Conservation (phyloP, 1,140 invertebrate species). For the Ostrea edulis region DNA sequence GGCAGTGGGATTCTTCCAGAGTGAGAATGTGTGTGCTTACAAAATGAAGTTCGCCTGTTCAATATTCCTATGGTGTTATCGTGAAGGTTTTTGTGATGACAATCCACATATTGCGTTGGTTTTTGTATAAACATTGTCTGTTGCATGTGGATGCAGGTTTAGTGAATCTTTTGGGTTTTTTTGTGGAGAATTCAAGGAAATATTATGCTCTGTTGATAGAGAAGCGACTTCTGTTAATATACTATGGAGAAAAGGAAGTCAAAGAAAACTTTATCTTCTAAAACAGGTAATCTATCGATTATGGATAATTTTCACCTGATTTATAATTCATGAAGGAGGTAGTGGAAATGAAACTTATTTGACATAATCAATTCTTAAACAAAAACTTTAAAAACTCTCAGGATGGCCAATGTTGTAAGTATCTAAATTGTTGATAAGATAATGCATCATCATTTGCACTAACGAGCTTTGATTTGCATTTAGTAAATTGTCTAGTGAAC, state of each 20-base stretch:
- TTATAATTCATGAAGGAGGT: too few species aligned
- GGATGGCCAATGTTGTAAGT: too few species aligned
- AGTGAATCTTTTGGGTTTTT: not conserved
- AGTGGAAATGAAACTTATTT: too few species aligned
- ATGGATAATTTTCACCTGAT: too few species aligned
- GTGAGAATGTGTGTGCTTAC: not conserved
- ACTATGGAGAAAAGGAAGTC: constrained; percentile 21
- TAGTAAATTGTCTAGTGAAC: too few species aligned
- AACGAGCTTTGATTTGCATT: too few species aligned
- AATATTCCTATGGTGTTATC: constrained; percentile 9
- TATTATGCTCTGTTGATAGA: not conserved
- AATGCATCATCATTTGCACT: too few species aligned
- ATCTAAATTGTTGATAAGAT: too few species aligned
- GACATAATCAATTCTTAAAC: too few species aligned
- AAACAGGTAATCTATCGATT: not conserved
- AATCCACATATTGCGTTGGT: constrained; percentile 31
- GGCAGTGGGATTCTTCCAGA: not conserved
- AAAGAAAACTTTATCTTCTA: constrained; percentile 7
- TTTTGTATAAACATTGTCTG: constrained; percentile 19
- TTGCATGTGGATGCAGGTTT: not conserved
- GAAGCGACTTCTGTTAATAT: not conserved
- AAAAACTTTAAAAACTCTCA: too few species aligned
- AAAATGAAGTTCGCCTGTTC: not conserved
- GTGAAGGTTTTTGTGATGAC: constrained; percentile 5
- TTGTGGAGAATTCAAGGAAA: constrained; percentile 9